Base-by-base conservation (phyloP, 2,888 invertebrate species). In the Danaus chrysippus region DNA sequence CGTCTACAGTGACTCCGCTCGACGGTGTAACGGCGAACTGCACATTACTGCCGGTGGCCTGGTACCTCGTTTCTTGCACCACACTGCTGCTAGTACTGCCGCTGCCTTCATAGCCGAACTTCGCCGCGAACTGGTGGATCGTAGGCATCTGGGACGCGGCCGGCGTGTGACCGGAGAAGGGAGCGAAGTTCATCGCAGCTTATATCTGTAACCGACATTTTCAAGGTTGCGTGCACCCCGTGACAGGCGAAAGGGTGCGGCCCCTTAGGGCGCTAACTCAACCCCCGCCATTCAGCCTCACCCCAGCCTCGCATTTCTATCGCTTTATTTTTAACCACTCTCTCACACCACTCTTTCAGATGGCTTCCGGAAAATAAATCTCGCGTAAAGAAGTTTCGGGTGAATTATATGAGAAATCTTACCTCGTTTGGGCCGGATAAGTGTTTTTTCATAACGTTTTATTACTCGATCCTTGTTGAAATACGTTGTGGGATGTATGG, bases 111-210 rank as follows among this genome's bases (percentile, higher is more conserved):
- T 92, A 87, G 65, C 92, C 84, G 81, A 94, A 92, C 91, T 96
- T 94, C 67, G 96, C 94, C 43, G 95, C 93, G 83, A 96, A 96
- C 85, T 96, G 96, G 83, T 96, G 96, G 79, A 96, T 95, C 64
- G 94, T 93, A 70, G 96, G 95, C 73, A 96, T 93, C 72, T 94
- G 92, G 71, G 94, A 93, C 73, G 94, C 93, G 73, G 94, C 92
- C 77, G 95, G 94, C 81, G 95, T 95, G 86, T 94, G 96, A 75
- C 95, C 94, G 75, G 95, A 95, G 83, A 96, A 96, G 71, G 96
- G 96, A 76, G 96, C 93, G 91, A 96, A 96, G 92, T 96, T 96
- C 96, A 96, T 96, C 78, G 56, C 60, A 56, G 66, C 61, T 58
- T 62, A 57, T 42, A 58, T 62, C 72, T 73, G 73, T 56, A 70